These are phyloP conservation scores for Pachydiplax longipennis DNA, from an alignment of 2,888 invertebrate genomes.

Conservation along the genomic window DNA sequence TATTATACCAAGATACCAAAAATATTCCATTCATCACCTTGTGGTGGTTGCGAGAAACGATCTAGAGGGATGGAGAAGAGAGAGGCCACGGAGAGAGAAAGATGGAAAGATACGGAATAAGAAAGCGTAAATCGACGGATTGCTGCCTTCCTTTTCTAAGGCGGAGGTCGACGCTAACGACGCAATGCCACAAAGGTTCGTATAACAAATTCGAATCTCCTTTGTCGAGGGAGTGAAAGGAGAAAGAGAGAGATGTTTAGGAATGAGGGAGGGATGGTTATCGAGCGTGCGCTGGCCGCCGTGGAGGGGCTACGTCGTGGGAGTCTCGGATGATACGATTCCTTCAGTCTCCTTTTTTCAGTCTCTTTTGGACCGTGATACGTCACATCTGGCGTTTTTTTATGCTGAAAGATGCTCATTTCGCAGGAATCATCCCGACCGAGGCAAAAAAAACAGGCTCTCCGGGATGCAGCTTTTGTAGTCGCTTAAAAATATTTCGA, in stretches of 20 bases:
- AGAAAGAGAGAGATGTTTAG: neutral
- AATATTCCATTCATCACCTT: too few relatives aligned
- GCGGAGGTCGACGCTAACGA: neutral
- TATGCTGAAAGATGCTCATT: neutral
- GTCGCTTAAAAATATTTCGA: too few relatives aligned
- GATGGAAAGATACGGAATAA: too few relatives aligned
- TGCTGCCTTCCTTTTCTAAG: neutral
- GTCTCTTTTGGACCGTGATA: neutral
- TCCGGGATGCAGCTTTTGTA: too few relatives aligned
- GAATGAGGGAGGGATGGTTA: neutral
- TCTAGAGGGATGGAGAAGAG: too few relatives aligned
- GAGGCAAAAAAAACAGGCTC: neutral
- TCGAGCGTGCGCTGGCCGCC: slow-evolving; percentile 16
- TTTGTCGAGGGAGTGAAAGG: too few relatives aligned
- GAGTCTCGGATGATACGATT: slow-evolving; percentile 3
- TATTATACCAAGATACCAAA: too few relatives aligned
- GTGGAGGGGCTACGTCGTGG: neutral
- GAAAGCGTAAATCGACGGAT: too few relatives aligned
- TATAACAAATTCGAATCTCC: neutral
- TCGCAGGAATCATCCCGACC: neutral
- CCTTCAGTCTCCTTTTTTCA: neutral
- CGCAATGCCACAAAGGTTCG: neutral
- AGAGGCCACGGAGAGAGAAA: too few relatives aligned
- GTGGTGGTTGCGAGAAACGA: too few relatives aligned
- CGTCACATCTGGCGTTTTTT: neutral